Evolutionary conservation across 2,797 vertebrate species (phyloP).

Genomic region (Tamandua tetradactyla): DNA sequence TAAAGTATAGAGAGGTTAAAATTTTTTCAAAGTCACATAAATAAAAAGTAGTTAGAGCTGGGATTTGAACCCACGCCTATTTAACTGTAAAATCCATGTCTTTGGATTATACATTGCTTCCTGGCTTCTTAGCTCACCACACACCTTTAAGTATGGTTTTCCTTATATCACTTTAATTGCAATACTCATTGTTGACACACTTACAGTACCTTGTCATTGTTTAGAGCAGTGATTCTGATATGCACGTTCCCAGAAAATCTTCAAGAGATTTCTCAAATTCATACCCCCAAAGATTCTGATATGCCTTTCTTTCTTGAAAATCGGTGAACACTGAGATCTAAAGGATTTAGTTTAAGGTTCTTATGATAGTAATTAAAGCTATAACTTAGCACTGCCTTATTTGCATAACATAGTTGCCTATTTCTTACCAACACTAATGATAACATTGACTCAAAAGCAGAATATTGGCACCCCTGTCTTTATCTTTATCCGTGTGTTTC

Average conservation of each 20-base stretch:
- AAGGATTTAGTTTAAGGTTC: background rate
- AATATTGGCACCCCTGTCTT: background rate
- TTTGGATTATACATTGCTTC: background rate
- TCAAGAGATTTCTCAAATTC: background rate
- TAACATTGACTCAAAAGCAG: background rate
- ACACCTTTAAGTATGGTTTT: background rate
- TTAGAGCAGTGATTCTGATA: conserved; percentile 6
- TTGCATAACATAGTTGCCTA: background rate
- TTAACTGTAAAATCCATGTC: background rate
- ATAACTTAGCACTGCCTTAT: background rate
- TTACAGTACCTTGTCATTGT: background rate
- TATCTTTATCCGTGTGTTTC: background rate
- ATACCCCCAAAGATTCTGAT: background rate
- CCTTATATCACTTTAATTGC: background rate
- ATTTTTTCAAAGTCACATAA: conserved; percentile 30
- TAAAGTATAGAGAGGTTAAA: background rate
- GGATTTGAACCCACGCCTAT: background rate
- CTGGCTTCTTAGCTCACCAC: background rate
- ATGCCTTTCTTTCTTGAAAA: background rate
- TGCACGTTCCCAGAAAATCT: conserved; percentile 10
- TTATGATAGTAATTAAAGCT: conserved; percentile 1
- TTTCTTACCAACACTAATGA: background rate
- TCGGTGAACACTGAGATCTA: background rate
- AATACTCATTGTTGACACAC: background rate
- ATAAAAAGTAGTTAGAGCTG: background rate